Percentiles rank a stretch among this genome's conserved stretches.
Conservation (phyloP, 2,797 vertebrate species). For the Microcaecilia unicolor region DNA sequence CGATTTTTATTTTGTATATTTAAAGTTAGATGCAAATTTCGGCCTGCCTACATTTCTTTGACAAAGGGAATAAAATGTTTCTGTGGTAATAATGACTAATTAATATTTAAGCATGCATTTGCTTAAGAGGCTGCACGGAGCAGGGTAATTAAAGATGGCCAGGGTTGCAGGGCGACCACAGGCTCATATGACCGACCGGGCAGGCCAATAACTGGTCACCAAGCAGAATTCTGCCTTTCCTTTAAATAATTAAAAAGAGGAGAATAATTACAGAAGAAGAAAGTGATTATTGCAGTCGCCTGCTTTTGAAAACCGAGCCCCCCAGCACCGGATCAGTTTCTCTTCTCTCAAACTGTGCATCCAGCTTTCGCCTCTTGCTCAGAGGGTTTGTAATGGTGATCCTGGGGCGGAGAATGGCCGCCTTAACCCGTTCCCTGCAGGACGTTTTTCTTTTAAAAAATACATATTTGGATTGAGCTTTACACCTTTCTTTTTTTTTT, state of each 20-base stretch:
- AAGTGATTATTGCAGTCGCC: conserved; percentile 74
- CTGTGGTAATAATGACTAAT: conserved; percentile 25
- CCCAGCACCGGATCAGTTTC: conserved; percentile 46
- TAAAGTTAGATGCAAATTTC: no score
- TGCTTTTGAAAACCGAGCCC: conserved; percentile 61
- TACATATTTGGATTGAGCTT: no score
- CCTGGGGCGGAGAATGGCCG: not conserved
- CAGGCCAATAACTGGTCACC: no score
- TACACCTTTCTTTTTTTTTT: no score
- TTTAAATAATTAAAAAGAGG: conserved; percentile 83
- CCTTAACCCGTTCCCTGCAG: not conserved
- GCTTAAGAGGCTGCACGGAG: conserved; percentile 30
- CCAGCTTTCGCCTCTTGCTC: conserved; percentile 28
- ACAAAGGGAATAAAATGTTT: no score
- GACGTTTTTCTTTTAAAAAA: no score
- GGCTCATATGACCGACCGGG: conserved; percentile 49
- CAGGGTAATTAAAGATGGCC: not conserved
- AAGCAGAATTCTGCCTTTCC: no score
- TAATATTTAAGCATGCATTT: conserved; percentile 54
- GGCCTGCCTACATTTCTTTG: no score
- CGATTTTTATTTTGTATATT: no score
- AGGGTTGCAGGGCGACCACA: conserved; percentile 3
- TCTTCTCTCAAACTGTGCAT: no score
- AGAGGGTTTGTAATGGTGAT: conserved; percentile 47
- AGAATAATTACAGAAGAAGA: conserved; percentile 86